phyloP scores from a whole-genome alignment of 1,140 invertebrate species.

The Leptinotarsa undecemlineata region DNA sequence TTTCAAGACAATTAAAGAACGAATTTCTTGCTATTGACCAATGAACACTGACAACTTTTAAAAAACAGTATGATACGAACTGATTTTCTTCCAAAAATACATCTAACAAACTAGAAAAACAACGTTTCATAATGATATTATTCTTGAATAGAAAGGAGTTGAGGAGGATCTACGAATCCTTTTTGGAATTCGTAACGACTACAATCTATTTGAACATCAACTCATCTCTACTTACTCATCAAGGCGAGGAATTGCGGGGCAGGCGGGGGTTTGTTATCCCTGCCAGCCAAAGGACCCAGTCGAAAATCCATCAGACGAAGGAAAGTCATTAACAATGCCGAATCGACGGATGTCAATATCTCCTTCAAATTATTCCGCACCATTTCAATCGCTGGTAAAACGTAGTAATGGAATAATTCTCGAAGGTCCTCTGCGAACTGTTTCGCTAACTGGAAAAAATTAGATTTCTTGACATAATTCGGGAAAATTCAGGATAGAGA shows the following conservation, averaged over 20 bases:
- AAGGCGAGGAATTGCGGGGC: conserved; percentile 54
- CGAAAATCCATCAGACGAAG: conserved; percentile 64
- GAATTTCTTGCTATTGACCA: too few species aligned
- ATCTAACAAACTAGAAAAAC: too few species aligned
- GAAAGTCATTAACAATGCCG: conserved; percentile 62
- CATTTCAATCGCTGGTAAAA: conserved; percentile 61
- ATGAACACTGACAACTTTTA: too few species aligned
- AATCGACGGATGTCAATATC: conserved; percentile 64
- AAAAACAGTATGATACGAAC: too few species aligned
- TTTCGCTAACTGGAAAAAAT: conserved; percentile 43
- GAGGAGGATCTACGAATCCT: too few species aligned
- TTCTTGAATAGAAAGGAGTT: too few species aligned
- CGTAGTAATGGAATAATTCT: conserved; percentile 63
- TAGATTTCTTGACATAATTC: too few species aligned
- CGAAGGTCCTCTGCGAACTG: conserved; percentile 46
- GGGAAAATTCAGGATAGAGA: too few species aligned
- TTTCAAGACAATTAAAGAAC: too few species aligned
- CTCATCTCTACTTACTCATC: conserved; percentile 58
- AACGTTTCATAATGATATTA: too few species aligned
- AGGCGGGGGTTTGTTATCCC: conserved; percentile 62
- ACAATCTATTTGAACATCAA: background rate
- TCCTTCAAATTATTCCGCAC: conserved; percentile 59
- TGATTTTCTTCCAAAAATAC: too few species aligned
- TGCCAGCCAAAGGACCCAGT: conserved; percentile 59
- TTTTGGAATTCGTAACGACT: too few species aligned